phyloP scores from a whole-genome alignment of 2,888 invertebrate genomes.

The Sclerodermus sp. region DNA sequence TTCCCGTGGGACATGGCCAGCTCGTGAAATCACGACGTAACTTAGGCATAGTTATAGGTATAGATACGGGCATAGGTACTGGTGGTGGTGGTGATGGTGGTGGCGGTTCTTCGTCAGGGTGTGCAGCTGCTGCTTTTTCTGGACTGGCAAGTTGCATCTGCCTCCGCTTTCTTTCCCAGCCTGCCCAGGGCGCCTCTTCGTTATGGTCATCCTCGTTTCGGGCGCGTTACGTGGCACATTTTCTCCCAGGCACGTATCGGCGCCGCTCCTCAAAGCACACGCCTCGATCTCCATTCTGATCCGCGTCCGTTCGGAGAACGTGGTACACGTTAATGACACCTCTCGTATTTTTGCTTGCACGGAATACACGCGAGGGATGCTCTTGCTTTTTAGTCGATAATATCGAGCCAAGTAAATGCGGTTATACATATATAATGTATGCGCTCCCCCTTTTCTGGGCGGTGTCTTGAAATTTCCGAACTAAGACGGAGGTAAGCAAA shows the following conservation, averaged over 20 bases:
- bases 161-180: neutral
- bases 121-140: slow-evolving; percentile 40
- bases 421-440: no score
- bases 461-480: no score
- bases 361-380: no score
- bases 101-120: no score
- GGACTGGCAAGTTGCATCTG: neutral
- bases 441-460: no score
- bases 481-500: no score
- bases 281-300: slow-evolving; percentile 20
- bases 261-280: slow-evolving; percentile 11
- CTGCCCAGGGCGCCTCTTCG: slow-evolving; percentile 8
- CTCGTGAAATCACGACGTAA: no score
- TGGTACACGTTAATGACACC: slow-evolving; percentile 26
- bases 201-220: slow-evolving; percentile 31
- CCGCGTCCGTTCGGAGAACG: slow-evolving; percentile 8
- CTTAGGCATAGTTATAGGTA: no score
- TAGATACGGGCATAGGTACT: no score
- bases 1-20: no score
- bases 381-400: neutral
- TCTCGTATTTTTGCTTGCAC: slow-evolving; percentile 15
- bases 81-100: no score
- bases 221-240: slow-evolving; percentile 37
- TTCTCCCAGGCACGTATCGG: slow-evolving; percentile 24
- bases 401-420: neutral